Percentiles rank a stretch among this genome's conserved stretches.
These are phyloP conservation scores for Phrynocephalus vlangalii DNA, from an alignment of 2,797 vertebrate species.

Conservation along the genomic window DNA sequence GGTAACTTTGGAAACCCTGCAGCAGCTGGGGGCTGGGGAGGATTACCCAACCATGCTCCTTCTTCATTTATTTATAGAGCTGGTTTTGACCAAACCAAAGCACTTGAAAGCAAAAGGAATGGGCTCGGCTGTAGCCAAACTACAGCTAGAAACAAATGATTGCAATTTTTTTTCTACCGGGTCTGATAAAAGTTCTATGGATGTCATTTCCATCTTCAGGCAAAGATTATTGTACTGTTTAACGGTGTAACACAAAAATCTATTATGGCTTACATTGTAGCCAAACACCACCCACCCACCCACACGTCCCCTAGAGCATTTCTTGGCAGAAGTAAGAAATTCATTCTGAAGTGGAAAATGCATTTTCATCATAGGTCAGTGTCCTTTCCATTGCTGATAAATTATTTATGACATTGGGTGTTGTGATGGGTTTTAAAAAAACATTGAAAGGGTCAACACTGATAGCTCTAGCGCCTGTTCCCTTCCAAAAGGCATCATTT, in stretches of 20 bases:
- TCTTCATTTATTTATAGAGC: background rate
- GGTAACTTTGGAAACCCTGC: too few species aligned
- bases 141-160: background rate
- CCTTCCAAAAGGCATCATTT: conserved; percentile 17
- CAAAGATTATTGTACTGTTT: background rate
- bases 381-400: conserved; percentile 28
- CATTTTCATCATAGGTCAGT: conserved; percentile 30
- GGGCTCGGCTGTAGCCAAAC: background rate
- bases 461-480: background rate
- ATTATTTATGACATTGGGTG: background rate
- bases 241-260: background rate
- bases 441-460: conserved; percentile 11
- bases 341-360: conserved; percentile 9
- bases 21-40: too few species aligned
- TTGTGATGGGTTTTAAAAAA: background rate
- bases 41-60: too few species aligned
- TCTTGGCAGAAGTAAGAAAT: conserved; percentile 8
- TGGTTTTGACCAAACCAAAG: background rate
- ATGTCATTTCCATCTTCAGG: background rate
- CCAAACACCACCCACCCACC: background rate
- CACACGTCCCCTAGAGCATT: background rate
- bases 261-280: background rate
- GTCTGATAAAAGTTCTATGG: background rate
- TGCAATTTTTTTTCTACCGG: background rate
- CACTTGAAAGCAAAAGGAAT: background rate